These are phyloP conservation scores for Erpornis zantholeuca DNA, from an alignment of 2,113 vertebrate species.

Conservation along the genomic window DNA sequence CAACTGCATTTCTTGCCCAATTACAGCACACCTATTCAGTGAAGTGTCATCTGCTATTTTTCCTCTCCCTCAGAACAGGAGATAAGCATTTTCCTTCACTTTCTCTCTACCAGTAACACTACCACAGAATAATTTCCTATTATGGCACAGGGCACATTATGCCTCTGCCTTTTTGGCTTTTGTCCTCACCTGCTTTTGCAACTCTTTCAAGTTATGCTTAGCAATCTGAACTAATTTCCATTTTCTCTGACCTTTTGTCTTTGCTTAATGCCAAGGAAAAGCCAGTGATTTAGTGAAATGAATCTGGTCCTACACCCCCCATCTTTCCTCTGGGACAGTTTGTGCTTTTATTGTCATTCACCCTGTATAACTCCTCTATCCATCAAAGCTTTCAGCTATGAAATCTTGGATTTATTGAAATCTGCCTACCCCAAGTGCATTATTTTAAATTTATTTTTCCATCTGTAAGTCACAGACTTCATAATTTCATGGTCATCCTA, in stretches of 20 bases:
- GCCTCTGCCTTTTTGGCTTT: background rate
- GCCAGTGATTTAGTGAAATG: background rate
- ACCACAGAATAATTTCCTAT: background rate
- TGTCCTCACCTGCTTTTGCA: background rate
- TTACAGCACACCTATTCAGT: background rate
- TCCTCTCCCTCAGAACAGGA: background rate
- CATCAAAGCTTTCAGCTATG: background rate
- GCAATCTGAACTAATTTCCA: background rate
- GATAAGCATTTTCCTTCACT: background rate
- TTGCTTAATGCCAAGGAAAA: background rate
- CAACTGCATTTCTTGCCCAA: background rate
- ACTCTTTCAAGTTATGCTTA: background rate
- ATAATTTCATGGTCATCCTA: background rate
- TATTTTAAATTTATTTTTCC: background rate
- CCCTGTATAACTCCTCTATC: background rate
- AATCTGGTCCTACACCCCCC: background rate
- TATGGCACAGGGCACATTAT: background rate
- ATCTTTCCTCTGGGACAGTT: background rate
- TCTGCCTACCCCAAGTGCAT: background rate
- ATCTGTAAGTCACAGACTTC: accelerated
- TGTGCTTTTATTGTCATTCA: background rate
- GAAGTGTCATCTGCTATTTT: background rate
- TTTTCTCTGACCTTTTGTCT: background rate
- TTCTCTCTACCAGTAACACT: background rate
- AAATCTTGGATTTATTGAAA: background rate